Evolutionary conservation across 2,888 invertebrate genomes (phyloP), one percentile per base, ranked within the genome.

Genomic region (Xestia rhomboidea): DNA sequence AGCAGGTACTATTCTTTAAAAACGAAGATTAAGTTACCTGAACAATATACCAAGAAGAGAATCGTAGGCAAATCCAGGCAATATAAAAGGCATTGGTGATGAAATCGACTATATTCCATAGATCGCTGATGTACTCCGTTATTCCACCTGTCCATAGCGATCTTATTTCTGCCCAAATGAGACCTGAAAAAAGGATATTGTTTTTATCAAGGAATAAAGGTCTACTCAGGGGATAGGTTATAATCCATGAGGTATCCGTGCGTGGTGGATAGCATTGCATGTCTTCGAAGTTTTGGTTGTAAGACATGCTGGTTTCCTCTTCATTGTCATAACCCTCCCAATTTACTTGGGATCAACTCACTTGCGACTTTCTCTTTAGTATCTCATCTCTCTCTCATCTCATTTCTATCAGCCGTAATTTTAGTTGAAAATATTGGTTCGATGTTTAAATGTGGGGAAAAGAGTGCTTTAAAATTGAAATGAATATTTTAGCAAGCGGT

Each of bases 91-190:
- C 98, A 93, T 99, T 99, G 13, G 99, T 99, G 89, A 99, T 98
- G 93, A 99, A 99, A 95, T 99, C 99, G 8, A 99, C 98, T 81
- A 99, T 99, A 93, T 99, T 99, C 99, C 99, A 99, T 85, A 99
- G 97, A 94, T 99, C 99, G 87, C 98, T 98, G 66, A 99, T 97
- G 93, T 99, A 99, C 87, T 99, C 99, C 88, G 98, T 95, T 13
- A 99, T 95, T 0, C 99, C 99, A 74, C 98, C 98, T 5, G 98
- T 97, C 98, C 99, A 99, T 18, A 99, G 95, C 7, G 99, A 97
- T 92, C 98, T 98, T 84, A 99, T 98, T 97, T 99, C 99, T 51
- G 98, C 98, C 98, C 99, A 99, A 89, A 99, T 98, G 78, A 99
- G 97, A 97, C 99, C 99, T 99, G 92, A 0, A 93, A 62, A 1